Percentiles rank a stretch among this genome's conserved stretches.
These are phyloP conservation scores for Pituophis catenifer DNA, from an alignment of 2,113 vertebrate species.

Conservation along the genomic window DNA sequence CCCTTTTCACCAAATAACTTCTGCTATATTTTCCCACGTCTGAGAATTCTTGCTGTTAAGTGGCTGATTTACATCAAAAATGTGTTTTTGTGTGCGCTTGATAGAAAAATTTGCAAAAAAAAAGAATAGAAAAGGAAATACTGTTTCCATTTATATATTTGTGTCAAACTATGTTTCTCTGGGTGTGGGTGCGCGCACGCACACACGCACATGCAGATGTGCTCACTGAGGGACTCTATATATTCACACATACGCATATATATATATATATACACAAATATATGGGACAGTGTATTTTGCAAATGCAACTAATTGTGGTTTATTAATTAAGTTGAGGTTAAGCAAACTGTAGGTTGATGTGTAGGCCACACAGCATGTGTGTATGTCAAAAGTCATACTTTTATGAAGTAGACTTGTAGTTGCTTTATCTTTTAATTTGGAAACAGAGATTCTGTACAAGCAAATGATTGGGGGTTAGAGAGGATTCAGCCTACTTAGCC, in stretches of 20 bases:
- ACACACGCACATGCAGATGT: not conserved
- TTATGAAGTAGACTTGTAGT: not conserved
- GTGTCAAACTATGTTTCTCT: not conserved
- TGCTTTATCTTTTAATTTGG: not conserved
- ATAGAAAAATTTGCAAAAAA: not conserved
- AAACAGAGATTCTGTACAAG: not conserved
- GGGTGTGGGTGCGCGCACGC: not conserved
- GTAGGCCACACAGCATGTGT: not conserved
- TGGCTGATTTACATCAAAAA: not conserved
- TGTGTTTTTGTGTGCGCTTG: not conserved
- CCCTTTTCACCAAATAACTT: not conserved
- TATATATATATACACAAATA: not conserved
- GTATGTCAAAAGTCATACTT: no score
- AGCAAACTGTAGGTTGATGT: not conserved
- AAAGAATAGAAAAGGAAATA: not conserved
- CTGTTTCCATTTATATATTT: not conserved
- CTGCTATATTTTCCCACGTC: not conserved
- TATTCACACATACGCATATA: not conserved
- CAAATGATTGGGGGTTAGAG: not conserved
- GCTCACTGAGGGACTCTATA: not conserved
- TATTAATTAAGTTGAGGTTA: not conserved
- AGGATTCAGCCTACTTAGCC: not conserved
- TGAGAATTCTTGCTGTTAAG: not conserved
- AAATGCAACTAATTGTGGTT: not conserved
- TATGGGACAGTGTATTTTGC: not conserved